Percentiles rank a stretch among this genome's conserved stretches.
Evolutionary conservation across 37 sponge, comb jelly and placozoan genomes (phyloP).

Genomic region (Halichondria panicea): DNA sequence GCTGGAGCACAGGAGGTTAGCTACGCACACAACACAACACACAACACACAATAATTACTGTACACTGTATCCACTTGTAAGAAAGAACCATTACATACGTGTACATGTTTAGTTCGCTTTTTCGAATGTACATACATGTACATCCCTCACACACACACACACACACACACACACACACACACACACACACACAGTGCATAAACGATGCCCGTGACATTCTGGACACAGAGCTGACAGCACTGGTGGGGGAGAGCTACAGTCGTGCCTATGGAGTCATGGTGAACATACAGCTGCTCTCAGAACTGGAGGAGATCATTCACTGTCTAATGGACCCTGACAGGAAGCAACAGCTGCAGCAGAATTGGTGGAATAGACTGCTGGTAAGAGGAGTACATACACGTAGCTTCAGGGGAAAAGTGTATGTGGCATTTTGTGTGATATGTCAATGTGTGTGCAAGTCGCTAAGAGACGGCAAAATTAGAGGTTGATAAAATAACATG

Average conservation of each 20-base stretch:
- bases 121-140: neutral
- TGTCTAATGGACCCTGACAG: constrained; percentile 71
- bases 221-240: constrained; percentile 91
- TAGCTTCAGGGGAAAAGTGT: no score
- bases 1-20: constrained; percentile 70
- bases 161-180: constrained; percentile 2
- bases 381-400: no score
- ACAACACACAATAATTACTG: neutral
- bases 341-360: constrained; percentile 59
- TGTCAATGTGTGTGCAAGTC: no score
- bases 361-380: constrained; percentile 93
- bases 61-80: neutral
- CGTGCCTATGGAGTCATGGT: constrained; percentile 95
- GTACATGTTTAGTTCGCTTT: neutral
- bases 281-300: constrained; percentile 90
- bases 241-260: constrained; percentile 96
- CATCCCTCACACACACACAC: neutral
- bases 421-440: no score
- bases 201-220: constrained; percentile 74
- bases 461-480: no score
- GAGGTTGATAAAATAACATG: neutral
- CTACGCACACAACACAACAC: neutral
- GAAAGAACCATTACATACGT: neutral
- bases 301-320: constrained; percentile 91
- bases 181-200: constrained; percentile 53